Evolutionary conservation across 2,113 vertebrate species (phyloP).

Genomic region (Eulemur macaco): DNA sequence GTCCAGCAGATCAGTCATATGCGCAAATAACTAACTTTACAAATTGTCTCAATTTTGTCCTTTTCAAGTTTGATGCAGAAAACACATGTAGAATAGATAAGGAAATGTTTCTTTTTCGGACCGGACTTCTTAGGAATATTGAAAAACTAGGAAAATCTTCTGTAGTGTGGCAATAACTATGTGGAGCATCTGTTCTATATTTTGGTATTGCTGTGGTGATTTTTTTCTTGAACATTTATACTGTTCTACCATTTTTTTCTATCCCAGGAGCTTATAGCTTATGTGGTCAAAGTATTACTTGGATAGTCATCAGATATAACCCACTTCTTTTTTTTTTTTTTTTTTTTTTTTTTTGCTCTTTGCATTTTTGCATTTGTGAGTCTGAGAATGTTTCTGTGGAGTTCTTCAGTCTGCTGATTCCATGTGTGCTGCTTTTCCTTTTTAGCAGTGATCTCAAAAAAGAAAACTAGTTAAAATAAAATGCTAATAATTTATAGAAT

Average conservation of each 20-base stretch:
- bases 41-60: not conserved
- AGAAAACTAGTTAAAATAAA: conserved; percentile 40
- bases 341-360: not conserved
- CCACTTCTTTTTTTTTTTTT: not conserved
- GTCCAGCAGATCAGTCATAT: not conserved
- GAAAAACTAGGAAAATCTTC: conserved; percentile 47
- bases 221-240: conserved; percentile 56
- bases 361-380: conserved; percentile 52
- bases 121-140: conserved; percentile 6
- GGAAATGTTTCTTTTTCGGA: conserved; percentile 28
- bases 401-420: conserved; percentile 5
- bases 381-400: conserved; percentile 2
- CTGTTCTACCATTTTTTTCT: conserved; percentile 50
- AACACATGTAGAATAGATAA: conserved; percentile 34
- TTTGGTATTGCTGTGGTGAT: conserved; percentile 62
- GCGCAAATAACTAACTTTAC: not conserved
- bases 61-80: conserved; percentile 21
- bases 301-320: conserved; percentile 14
- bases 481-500: conserved; percentile 31
- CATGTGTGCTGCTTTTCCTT: not conserved
- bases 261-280: conserved; percentile 15
- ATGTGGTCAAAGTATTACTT: not conserved
- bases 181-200: conserved; percentile 52
- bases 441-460: conserved; percentile 27
- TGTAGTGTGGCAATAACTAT: conserved; percentile 44